A percentile compares a stretch with the other conserved stretches of the same genome.
These are phyloP conservation scores for Umimayanthus chanpuru DNA, from an alignment of 92 coral and sea anemone species.

Conservation along the genomic window DNA sequence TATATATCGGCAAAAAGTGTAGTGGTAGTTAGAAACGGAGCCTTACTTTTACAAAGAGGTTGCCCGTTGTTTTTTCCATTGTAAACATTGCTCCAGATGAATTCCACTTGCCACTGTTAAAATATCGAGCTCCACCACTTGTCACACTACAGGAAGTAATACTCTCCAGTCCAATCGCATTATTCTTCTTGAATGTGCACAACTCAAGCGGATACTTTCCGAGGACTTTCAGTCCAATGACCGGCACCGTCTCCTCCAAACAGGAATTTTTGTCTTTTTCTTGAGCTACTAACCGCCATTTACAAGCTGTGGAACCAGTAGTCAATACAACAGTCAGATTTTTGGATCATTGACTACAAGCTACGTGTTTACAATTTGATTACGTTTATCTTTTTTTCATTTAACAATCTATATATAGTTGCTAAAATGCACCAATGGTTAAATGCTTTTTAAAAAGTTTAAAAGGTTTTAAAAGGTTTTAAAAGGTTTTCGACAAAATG, in stretches of 20 bases:
- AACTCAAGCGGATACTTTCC: slow-evolving; percentile 18
- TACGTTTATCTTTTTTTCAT: too few species aligned
- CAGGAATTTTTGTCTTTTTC: background rate
- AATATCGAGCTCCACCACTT: background rate
- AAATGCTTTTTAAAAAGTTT: too few species aligned
- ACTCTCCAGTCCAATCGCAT: background rate
- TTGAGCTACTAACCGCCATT: slow-evolving; percentile 33
- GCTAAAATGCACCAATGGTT: too few species aligned
- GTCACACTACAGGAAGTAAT: background rate
- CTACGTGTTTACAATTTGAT: too few species aligned
- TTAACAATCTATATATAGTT: too few species aligned
- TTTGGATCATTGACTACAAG: too few species aligned
- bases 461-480: too few species aligned
- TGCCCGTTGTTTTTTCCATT: background rate
- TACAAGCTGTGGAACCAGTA: background rate
- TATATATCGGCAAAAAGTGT: too few species aligned
- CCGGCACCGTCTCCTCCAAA: slow-evolving; percentile 15
- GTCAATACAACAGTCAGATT: too few species aligned
- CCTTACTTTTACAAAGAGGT: slow-evolving; percentile 12
- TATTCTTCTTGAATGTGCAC: background rate
- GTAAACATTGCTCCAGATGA: slow-evolving; percentile 3
- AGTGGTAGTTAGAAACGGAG: too few species aligned
- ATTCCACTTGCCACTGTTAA: background rate
- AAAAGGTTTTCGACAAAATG: too few species aligned
- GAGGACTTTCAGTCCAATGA: background rate